A percentile compares a stretch with the other conserved stretches of the same genome.
Evolutionary conservation across 2,888 invertebrate species (phyloP).

Genomic region (Aromia moschata): DNA sequence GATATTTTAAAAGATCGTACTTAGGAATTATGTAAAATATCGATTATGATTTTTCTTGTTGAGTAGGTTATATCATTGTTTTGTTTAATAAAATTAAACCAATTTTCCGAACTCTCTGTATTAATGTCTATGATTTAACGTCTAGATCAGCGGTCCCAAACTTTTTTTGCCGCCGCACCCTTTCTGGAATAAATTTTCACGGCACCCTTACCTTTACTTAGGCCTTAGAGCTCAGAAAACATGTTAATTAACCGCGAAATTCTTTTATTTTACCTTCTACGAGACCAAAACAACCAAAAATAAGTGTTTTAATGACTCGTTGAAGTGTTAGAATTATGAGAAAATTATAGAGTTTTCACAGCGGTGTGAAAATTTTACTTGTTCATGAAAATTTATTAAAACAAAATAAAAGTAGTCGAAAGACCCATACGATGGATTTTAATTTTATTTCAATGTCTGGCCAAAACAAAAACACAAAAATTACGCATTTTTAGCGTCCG

Average conservation of each 20-base stretch:
- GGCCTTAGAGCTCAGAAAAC: background rate
- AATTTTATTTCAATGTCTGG: too few relatives aligned
- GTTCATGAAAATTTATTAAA: too few relatives aligned
- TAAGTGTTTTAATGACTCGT: background rate
- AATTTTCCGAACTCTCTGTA: slow-evolving; percentile 15
- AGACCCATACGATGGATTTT: too few relatives aligned
- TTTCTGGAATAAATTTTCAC: too few relatives aligned
- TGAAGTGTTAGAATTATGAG: too few relatives aligned
- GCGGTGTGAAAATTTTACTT: too few relatives aligned
- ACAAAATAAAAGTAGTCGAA: too few relatives aligned
- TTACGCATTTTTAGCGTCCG: too few relatives aligned
- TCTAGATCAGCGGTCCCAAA: background rate
- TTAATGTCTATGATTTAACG: background rate
- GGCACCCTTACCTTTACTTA: too few relatives aligned
- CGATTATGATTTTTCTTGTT: slow-evolving; percentile 20
- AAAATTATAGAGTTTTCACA: too few relatives aligned
- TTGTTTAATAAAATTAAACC: slow-evolving; percentile 24
- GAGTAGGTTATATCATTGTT: slow-evolving; percentile 20
- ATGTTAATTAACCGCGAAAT: background rate
- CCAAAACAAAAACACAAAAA: too few relatives aligned
- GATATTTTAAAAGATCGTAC: slow-evolving; percentile 23
- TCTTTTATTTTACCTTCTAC: background rate
- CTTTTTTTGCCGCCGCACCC: too few relatives aligned
- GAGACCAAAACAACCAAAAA: background rate
- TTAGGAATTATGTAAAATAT: slow-evolving; percentile 19